These are phyloP conservation scores for Eulemur rufifrons DNA, from an alignment of 2,113 vertebrate genomes.

Conservation along the genomic window DNA sequence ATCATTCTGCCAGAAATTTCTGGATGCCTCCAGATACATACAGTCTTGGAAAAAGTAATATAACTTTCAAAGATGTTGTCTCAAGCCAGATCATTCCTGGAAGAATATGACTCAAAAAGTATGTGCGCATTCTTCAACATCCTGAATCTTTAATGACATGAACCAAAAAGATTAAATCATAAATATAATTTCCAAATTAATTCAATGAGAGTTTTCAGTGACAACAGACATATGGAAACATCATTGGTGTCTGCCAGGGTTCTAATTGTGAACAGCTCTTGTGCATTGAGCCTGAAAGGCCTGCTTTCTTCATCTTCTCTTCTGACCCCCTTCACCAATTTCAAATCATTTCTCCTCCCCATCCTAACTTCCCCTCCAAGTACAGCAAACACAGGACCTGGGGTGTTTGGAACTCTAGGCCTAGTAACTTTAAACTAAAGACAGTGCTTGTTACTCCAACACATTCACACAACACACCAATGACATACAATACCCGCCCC, in stretches of 20 bases:
- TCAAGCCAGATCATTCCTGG: neutral
- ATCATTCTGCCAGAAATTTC: neutral
- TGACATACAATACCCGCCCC: neutral
- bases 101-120: neutral
- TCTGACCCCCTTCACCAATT: neutral
- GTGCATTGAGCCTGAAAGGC: neutral
- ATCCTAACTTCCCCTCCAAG: neutral
- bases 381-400: neutral
- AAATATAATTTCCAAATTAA: constrained; percentile 7
- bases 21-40: neutral
- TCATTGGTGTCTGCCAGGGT: neutral
- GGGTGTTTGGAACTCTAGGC: neutral
- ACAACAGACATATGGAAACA: neutral
- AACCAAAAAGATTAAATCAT: neutral
- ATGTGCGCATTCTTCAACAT: neutral
- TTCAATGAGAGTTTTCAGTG: neutral
- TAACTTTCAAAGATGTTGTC: neutral
- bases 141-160: neutral
- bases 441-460: neutral
- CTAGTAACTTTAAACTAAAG: neutral
- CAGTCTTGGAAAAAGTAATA: neutral
- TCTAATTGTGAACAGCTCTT: neutral
- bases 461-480: neutral
- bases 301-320: neutral
- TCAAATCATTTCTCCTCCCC: neutral